Base-by-base conservation (phyloP, 1,140 invertebrate species). In the Euwallacea similis region DNA sequence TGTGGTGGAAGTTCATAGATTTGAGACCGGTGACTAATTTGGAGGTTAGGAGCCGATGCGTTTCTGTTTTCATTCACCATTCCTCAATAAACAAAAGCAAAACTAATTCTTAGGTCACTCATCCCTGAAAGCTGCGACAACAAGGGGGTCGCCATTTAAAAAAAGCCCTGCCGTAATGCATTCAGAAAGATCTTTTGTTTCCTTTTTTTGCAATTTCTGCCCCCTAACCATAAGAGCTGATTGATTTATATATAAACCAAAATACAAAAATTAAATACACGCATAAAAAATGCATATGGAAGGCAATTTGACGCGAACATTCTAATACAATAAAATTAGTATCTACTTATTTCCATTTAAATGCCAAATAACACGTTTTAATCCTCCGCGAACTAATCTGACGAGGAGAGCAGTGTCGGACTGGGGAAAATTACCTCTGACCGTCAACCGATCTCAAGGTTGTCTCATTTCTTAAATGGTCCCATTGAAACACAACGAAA, bases 21-120 rank as follows among this genome's bases (percentile, higher is more conserved):
- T 63, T 44, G 11, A 53, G 46, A 10, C 15, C 7, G 11, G 11
- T 42, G 9, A 54, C 41, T 15, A 53, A 50, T 65, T 53, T 54
- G 7, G 56, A 21, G 41, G 59, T 61, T 43, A 43, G 42, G 44
- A 42, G n/a, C n/a, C 41, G n/a, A 43, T 11, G 15, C 16, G 56
- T 58, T 58, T 58, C 13, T 61, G 59, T 61, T 61, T 43, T 43
- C 59, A 61, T 61, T 61, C 59, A 61, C 13, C 41, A 41, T 61
- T 61, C 44, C n/a, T 61, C 59, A 43, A 11, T 13, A 59, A 59
- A 11, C 11, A 13, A 59, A 59, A 59, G 7, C 16, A 53, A 13
- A 50, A 16, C 16, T 13, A 53, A 53, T 13, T 53, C 13, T 50
- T 50, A 53, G n/a, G 50, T 53, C 7, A 53, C 6, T 13, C 16